phyloP scores from a whole-genome alignment of 2,797 vertebrate genomes.

The Prionace glauca region DNA sequence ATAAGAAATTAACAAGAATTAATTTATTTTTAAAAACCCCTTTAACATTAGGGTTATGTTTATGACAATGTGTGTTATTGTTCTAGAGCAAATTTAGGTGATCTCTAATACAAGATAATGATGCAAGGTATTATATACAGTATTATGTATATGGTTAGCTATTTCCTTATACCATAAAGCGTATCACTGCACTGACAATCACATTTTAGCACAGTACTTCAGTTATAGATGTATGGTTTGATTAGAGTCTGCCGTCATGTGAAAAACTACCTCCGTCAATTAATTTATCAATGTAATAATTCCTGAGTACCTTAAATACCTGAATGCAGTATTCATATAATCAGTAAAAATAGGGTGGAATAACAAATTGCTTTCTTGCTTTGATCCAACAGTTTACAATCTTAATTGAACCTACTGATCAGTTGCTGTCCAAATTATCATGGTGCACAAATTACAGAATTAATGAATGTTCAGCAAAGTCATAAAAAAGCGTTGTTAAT shows the following conservation, averaged over 20 bases:
- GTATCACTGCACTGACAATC: background rate
- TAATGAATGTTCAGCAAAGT: background rate
- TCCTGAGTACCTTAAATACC: constrained; percentile 5
- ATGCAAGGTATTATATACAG: background rate
- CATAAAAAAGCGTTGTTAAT: background rate
- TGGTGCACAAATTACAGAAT: background rate
- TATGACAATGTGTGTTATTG: background rate
- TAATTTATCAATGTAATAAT: background rate
- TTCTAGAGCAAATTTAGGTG: background rate
- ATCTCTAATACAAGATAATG: background rate
- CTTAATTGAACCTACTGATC: background rate
- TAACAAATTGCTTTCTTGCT: background rate
- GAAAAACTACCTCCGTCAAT: background rate
- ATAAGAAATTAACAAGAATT: background rate
- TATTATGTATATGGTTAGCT: background rate
- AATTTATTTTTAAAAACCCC: background rate
- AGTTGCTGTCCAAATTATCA: background rate
- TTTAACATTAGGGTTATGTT: background rate
- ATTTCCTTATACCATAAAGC: background rate
- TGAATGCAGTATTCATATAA: background rate
- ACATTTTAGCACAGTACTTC: background rate
- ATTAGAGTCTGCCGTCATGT: background rate
- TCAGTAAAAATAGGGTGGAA: background rate
- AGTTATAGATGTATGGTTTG: background rate
- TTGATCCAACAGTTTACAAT: background rate